Base-by-base conservation (phyloP, 2,888 invertebrate genomes). In the Drosophila neonasuta region DNA sequence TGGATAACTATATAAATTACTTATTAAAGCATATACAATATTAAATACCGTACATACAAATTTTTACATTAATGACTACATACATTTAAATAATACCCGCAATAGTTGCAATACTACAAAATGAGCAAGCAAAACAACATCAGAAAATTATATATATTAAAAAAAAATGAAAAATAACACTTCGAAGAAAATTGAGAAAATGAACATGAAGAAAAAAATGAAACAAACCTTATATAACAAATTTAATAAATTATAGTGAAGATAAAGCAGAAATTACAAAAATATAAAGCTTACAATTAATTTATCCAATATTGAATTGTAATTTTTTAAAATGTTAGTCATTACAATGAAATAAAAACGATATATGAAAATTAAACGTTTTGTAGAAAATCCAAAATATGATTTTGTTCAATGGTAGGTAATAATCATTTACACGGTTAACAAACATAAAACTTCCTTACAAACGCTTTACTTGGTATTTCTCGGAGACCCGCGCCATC, bases 291-390 rank as follows among this genome's bases (percentile, higher is more conserved):
- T 81, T 81, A 79, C 64, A 82, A 84, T 71, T 81, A 81, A 81
- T 84, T 84, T 84, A 84, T 82, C 85, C 78, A 82, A 81, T 81
- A 84, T 84, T 84, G 80, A 81, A 83, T 86, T 83, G 83, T 86
- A 83, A 83, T 83, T 83, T 83, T 83, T 83, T 83, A 86, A 86
- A 83, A 83, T 81, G 81, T 86, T 83, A 83, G 86, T 86, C 86
- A 83, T 83, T 86, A 83, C 80, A 82, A 84, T 80, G 71, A 80
- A 82, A 82, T 77, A 80, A 77, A 77, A 74, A 66, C 65, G 48
- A 80, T 76, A 85, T 85, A 80, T 81, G 61, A 80, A 80, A 77
- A 77, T 63, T 54, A 36, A 68, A 65, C 41, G 50, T 24, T 55
- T 71, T 51, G 54, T 56, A 44, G 58, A 24, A 51, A 71, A 61